A percentile compares a stretch with the other conserved stretches of the same genome.
These are phyloP conservation scores for Trachelus iudaicus DNA, from an alignment of 2,888 invertebrate species.

Conservation along the genomic window DNA sequence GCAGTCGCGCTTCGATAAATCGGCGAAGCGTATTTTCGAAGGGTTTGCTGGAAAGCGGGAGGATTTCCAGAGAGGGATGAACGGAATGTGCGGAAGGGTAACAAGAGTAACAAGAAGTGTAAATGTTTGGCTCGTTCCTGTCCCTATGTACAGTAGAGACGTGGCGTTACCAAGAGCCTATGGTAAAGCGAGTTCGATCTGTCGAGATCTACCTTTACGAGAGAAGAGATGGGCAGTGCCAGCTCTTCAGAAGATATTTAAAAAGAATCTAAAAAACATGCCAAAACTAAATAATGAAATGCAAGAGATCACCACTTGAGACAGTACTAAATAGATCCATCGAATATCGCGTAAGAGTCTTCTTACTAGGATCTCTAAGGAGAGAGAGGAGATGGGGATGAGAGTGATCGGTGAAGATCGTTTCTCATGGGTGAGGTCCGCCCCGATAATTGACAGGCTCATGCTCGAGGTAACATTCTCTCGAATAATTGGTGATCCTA, in stretches of 20 bases:
- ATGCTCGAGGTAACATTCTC: constrained; percentile 39
- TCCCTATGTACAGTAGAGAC: background rate
- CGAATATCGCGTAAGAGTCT: background rate
- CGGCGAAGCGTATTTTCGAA: constrained; percentile 47
- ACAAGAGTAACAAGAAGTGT: constrained; percentile 47
- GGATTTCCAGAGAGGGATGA: constrained; percentile 9
- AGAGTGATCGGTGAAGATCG: constrained; percentile 34
- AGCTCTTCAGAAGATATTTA: background rate
- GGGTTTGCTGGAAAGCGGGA: constrained; percentile 10
- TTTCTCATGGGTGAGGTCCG: constrained; percentile 45
- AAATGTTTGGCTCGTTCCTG: constrained; percentile 37
- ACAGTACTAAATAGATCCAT: background rate
- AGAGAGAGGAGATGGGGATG: background rate
- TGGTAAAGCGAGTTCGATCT: background rate
- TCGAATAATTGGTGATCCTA: constrained; percentile 62
- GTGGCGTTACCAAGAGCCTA: background rate
- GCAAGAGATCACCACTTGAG: background rate
- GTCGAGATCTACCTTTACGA: background rate
- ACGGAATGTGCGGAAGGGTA: constrained; percentile 25
- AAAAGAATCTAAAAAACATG: background rate
- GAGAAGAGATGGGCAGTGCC: background rate
- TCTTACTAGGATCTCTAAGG: background rate
- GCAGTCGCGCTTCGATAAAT: constrained; percentile 52
- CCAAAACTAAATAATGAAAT: background rate
- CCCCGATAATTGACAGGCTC: constrained; percentile 58